phyloP scores from a whole-genome alignment of 2,797 vertebrate genomes.

The Enteromius viviparus region DNA sequence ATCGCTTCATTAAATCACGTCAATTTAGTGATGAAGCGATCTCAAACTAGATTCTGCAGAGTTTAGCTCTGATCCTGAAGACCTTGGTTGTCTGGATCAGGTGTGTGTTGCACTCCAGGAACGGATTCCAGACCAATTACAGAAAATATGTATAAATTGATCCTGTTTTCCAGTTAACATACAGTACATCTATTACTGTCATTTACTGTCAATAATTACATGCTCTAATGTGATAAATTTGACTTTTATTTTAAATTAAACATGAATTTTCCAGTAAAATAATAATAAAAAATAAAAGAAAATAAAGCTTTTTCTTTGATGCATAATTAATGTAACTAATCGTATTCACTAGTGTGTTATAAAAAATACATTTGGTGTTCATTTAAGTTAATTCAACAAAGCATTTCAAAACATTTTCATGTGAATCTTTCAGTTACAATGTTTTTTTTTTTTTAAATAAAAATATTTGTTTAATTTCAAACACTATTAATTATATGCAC shows the following conservation, averaged over 20 bases:
- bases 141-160: background rate
- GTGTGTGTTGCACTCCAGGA: too few relatives aligned
- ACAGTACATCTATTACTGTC: background rate
- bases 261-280: background rate
- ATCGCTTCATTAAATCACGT: too few relatives aligned
- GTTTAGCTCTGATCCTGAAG: too few relatives aligned
- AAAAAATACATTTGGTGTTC: background rate
- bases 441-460: too few relatives aligned
- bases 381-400: too few relatives aligned
- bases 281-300: background rate
- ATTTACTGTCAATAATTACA: background rate
- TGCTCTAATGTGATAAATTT: background rate
- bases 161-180: background rate
- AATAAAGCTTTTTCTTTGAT: background rate
- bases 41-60: too few relatives aligned
- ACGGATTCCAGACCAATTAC: background rate
- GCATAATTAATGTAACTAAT: background rate
- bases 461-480: background rate
- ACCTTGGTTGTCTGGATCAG: too few relatives aligned
- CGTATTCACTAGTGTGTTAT: background rate
- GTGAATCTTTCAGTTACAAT: background rate
- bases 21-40: background rate
- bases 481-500: background rate
- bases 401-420: background rate
- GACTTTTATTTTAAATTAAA: background rate